Percentiles rank a stretch among this genome's conserved stretches.
Evolutionary conservation across 2,113 vertebrate species (phyloP).

Genomic region (Corvus hawaiiensis): DNA sequence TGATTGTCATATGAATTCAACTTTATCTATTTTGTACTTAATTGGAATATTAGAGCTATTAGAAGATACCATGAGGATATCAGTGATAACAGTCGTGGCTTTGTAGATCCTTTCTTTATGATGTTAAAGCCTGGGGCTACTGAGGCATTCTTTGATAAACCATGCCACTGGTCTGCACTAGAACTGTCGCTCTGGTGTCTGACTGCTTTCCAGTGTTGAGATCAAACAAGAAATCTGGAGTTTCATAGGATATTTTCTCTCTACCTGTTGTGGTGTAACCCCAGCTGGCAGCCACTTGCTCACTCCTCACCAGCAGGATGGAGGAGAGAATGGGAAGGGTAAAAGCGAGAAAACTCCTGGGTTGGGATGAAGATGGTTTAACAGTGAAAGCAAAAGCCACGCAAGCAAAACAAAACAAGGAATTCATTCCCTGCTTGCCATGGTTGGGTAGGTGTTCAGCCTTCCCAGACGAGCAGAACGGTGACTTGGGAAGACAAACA

Average conservation of each 20-base stretch:
- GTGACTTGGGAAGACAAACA: background rate
- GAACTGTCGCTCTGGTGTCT: background rate
- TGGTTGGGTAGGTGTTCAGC: background rate
- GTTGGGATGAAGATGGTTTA: background rate
- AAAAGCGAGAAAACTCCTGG: background rate
- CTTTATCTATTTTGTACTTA: background rate
- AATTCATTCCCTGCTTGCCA: background rate
- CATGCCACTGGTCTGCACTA: background rate
- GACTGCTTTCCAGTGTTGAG: background rate
- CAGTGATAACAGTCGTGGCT: background rate
- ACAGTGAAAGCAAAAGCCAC: background rate
- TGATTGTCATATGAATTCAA: background rate
- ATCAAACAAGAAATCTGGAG: background rate
- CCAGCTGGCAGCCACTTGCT: background rate
- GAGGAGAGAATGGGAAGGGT: background rate
- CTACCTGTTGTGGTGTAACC: background rate
- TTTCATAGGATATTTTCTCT: background rate
- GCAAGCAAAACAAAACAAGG: background rate
- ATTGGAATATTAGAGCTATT: background rate
- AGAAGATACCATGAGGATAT: background rate
- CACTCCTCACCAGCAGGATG: background rate
- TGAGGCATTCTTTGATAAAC: background rate
- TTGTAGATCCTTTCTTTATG: background rate
- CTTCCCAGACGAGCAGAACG: background rate
- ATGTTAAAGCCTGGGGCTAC: background rate